Evolutionary conservation across 1,140 invertebrate species (phyloP).

Genomic region (Drosophila bipectinata): DNA sequence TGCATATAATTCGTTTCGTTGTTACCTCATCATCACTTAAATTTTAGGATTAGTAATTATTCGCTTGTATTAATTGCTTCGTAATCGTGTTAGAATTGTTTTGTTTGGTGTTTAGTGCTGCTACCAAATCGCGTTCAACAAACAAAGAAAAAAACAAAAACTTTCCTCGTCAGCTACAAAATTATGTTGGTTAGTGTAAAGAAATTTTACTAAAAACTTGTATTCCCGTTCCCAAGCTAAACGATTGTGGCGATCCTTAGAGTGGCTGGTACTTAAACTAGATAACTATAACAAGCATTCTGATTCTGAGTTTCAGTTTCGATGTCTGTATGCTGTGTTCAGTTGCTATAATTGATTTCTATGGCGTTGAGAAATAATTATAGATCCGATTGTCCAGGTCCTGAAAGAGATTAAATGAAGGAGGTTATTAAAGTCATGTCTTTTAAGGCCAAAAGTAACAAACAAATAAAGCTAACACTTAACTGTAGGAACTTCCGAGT

Average conservation of each 20-base stretch:
- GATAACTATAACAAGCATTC: conserved; percentile 48
- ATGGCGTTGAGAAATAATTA: conserved; percentile 83
- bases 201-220: conserved; percentile 74
- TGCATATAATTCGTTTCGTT: conserved; percentile 64
- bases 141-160: conserved; percentile 46
- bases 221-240: conserved; percentile 65
- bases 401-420: conserved; percentile 73
- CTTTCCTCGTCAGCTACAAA: conserved; percentile 56
- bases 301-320: conserved; percentile 22
- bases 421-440: conserved; percentile 24
- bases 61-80: conserved; percentile 65
- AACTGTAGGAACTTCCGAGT: conserved; percentile 48
- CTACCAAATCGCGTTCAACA: conserved; percentile 77
- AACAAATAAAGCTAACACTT: conserved; percentile 68
- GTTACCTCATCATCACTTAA: conserved; percentile 61
- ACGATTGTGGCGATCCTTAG: conserved; percentile 57
- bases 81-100: conserved; percentile 63
- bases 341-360: conserved; percentile 83
- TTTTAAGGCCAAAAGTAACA: not conserved
- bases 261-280: conserved; percentile 65
- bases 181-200: conserved; percentile 58
- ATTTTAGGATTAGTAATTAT: conserved; percentile 67
- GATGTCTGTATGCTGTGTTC: conserved; percentile 35
- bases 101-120: conserved; percentile 61
- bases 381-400: conserved; percentile 84